Base-by-base conservation (phyloP, 2,113 vertebrate species). In the Grammatotria lemairii region DNA sequence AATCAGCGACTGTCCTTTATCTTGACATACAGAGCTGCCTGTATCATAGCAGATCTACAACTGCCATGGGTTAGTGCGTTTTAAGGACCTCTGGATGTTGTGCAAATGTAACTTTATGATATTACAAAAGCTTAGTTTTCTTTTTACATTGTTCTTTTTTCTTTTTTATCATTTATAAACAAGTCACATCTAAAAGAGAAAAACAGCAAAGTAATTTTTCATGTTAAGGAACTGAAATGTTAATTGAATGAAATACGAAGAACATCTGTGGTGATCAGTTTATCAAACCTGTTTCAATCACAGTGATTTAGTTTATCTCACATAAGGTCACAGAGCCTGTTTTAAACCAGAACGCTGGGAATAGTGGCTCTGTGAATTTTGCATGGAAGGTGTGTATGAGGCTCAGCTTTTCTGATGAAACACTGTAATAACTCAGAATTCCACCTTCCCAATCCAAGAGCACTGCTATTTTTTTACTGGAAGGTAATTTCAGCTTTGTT, bases 311-410 rank as follows among this genome's bases (percentile, higher is more conserved):
- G 0, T 35, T 9, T 9, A 35, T 35, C 23, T 85, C 2, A 47
- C 89, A 88, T 53, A 93, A 65, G 40, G 73, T 86, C 55, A 85
- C 87, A 58, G 33, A 89, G 83, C 90, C 92, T 1, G 3, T 60
- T 40, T 47, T 2, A 47, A 93, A 84, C 89, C 89, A 92, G 68
- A 93, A 93, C 0, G 31, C 54, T 26, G 91, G 88, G 35, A 82
- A 87, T 3, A 93, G n/a, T 0, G 75, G 82, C 2, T 85, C 14
- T 45, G 21, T 90, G 85, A 93, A 93, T 26, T 65, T 38, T 55
- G 38, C 38, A 7, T 53, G 1, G 33, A 93, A 92, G 16, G 51
- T 92, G 86, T 93, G 86, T n/a, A 93, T 90, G 45, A 42, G 81
- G 11, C 16, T 84, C 65, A 47, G 58, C 26, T 84, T 0, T 63